Conservation (phyloP, 92 coral and sea anemone species). For the Parazoanthus darwini region DNA sequence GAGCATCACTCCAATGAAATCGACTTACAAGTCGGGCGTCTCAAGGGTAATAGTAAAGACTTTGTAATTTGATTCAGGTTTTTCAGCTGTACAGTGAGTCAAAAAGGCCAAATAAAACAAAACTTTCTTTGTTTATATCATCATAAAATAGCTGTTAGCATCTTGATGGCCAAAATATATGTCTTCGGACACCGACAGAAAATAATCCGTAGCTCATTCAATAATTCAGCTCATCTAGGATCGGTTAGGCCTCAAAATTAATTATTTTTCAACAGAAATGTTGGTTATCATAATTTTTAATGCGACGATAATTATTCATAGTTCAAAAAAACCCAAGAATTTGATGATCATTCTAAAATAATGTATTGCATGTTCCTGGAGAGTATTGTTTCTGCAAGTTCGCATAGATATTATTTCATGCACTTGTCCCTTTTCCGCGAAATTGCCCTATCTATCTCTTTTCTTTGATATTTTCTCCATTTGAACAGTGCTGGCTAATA, state of each 20-base stretch:
- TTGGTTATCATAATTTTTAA: neutral
- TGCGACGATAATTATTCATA: neutral
- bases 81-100: neutral
- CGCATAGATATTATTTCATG: too few species aligned
- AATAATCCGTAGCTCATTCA: neutral
- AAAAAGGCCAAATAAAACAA: neutral
- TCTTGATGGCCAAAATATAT: neutral
- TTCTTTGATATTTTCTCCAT: neutral
- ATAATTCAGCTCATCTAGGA: too few species aligned
- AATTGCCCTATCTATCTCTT: too few species aligned
- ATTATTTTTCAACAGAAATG: neutral
- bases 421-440: neutral
- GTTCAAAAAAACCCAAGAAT: neutral
- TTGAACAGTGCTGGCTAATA: neutral
- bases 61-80: neutral
- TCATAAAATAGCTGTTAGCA: neutral
- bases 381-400: neutral
- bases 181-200: neutral
- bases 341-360: neutral
- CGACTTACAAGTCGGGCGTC: neutral
- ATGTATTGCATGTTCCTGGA: neutral
- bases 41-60: neutral
- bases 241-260: neutral
- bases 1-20: neutral
- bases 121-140: neutral